Conservation (phyloP, 30 jellyfish, hydroid and myxozoan species). For the Catostylus mosaicus region DNA sequence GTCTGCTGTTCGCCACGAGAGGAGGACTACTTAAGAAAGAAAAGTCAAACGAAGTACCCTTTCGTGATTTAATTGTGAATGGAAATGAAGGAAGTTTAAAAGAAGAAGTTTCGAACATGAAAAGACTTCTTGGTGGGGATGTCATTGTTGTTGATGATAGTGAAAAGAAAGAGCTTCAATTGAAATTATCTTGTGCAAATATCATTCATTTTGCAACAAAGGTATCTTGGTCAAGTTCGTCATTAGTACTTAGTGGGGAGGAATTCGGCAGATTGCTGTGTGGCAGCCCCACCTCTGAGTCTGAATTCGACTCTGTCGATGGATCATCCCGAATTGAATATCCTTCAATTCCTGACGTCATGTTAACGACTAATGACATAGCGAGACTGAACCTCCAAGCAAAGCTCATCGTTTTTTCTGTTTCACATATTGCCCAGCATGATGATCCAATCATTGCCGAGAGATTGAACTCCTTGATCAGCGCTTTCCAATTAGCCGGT, state of each 20-base stretch:
- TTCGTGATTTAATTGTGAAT: slow-evolving; percentile 46
- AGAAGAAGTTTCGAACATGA: slow-evolving; percentile 42
- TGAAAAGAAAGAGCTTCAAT: slow-evolving; percentile 62
- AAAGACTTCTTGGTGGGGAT: slow-evolving; percentile 50
- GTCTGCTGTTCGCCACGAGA: slow-evolving; percentile 46
- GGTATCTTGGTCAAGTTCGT: slow-evolving; percentile 81
- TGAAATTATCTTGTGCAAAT: slow-evolving; percentile 62
- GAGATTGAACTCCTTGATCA: slow-evolving; percentile 59
- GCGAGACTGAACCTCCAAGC: slow-evolving; percentile 59
- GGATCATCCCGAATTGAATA: slow-evolving; percentile 67
- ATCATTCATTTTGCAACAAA: slow-evolving; percentile 86
- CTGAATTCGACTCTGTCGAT: slow-evolving; percentile 73
- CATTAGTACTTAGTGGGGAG: slow-evolving; percentile 75
- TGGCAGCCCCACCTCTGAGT: slow-evolving; percentile 68
- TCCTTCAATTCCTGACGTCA: slow-evolving; percentile 69
- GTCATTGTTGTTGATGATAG: slow-evolving; percentile 47
- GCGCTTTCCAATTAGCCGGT: slow-evolving; percentile 88
- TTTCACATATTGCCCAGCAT: slow-evolving; percentile 51
- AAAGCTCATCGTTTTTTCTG: slow-evolving; percentile 76
- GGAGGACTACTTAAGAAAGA: slow-evolving; percentile 29
- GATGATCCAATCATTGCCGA: slow-evolving; percentile 69
- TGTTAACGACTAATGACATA: slow-evolving; percentile 68
- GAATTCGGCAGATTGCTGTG: slow-evolving; percentile 71
- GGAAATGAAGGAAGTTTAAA: slow-evolving; percentile 54
- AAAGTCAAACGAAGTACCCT: slow-evolving; percentile 39